phyloP scores from a whole-genome alignment of 2,797 vertebrate genomes.

The Pipistrellus pipistrellus region DNA sequence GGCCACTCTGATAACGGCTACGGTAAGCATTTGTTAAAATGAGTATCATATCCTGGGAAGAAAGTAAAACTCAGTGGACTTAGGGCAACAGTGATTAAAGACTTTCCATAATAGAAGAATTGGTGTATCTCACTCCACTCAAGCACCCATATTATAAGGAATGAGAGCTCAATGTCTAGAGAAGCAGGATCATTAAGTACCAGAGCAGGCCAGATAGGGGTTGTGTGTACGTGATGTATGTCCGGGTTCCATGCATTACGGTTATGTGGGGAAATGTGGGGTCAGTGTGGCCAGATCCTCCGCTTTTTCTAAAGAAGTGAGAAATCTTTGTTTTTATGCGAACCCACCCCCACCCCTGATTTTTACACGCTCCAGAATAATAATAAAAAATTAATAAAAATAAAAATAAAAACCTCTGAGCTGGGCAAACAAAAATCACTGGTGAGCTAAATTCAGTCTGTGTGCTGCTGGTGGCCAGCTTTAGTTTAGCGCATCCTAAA shows the following conservation, averaged over 20 bases:
- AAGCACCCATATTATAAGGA: neutral
- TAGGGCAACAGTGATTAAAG: neutral
- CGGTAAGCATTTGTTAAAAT: conserved; percentile 80
- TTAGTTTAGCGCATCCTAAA: neutral
- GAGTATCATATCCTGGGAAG: neutral
- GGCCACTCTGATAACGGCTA: neutral
- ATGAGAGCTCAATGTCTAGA: neutral
- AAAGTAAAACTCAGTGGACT: neutral
- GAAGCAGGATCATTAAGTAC: neutral
- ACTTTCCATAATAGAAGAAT: neutral
- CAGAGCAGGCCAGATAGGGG: neutral
- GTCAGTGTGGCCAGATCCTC: neutral
- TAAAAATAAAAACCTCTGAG: neutral
- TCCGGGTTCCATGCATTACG: neutral
- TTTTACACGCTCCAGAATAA: neutral
- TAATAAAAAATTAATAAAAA: neutral
- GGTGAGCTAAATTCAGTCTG: neutral
- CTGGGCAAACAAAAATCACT: neutral
- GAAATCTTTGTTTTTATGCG: neutral
- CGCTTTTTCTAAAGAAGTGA: conserved; percentile 4
- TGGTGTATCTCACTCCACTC: neutral
- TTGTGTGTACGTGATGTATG: neutral
- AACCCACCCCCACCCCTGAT: neutral
- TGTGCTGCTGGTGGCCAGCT: neutral
- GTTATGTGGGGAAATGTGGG: neutral